These are phyloP conservation scores for Drosophila littoralis DNA, from an alignment of 1,140 invertebrate species.

Conservation along the genomic window DNA sequence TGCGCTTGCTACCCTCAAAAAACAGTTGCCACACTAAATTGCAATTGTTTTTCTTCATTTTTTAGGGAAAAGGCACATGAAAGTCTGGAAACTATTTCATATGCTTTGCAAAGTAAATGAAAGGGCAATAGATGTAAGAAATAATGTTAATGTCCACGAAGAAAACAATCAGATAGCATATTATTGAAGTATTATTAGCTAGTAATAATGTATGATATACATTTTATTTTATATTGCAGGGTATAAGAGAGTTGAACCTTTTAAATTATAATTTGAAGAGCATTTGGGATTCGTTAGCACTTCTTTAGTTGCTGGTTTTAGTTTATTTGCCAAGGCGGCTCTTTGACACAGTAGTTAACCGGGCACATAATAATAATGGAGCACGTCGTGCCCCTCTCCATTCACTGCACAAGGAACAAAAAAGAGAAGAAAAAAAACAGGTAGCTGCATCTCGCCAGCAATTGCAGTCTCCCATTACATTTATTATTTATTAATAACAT, in stretches of 20 bases:
- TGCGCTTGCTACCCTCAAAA: slow-evolving; percentile 19
- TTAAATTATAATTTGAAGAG: slow-evolving; percentile 18
- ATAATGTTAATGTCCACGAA: no score
- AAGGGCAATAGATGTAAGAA: background rate
- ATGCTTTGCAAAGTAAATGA: background rate
- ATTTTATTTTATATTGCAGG: no score
- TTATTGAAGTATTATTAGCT: background rate
- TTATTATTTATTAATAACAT: slow-evolving; percentile 84
- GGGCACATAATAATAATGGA: slow-evolving; percentile 67
- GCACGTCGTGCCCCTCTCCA: slow-evolving; percentile 30
- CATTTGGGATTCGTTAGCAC: slow-evolving; percentile 17
- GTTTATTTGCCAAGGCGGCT: slow-evolving; percentile 67
- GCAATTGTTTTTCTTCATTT: slow-evolving; percentile 39
- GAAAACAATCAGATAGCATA: background rate
- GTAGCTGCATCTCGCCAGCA: slow-evolving; percentile 64
- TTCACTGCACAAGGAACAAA: background rate
- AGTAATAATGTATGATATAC: no score
- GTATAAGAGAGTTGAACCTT: background rate
- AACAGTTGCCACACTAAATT: slow-evolving; percentile 45
- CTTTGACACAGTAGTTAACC: slow-evolving; percentile 75
- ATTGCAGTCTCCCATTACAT: slow-evolving; percentile 78
- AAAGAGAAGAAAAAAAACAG: slow-evolving; percentile 56
- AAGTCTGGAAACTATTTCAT: background rate
- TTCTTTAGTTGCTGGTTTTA: slow-evolving; percentile 23
- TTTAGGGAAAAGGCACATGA: background rate